These are phyloP conservation scores for Octodon degus DNA, from an alignment of 2,113 vertebrate species.

Conservation along the genomic window DNA sequence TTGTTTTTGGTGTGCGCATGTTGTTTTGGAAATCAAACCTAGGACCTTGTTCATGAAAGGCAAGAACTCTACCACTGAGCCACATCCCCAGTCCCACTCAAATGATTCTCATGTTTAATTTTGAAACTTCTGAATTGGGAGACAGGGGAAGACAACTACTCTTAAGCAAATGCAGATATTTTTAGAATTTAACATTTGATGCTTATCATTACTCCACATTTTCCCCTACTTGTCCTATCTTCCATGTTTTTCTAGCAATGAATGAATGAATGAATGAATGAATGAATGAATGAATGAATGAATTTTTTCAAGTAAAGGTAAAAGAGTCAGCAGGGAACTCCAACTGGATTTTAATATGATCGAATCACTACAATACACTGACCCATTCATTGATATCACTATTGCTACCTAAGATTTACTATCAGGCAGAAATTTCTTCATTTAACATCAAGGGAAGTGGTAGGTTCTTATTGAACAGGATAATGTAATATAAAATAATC, in stretches of 20 bases:
- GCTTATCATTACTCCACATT: background rate
- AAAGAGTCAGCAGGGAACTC: background rate
- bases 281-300: background rate
- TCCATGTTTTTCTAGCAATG: slow-evolving; percentile 40
- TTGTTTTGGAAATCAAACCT: background rate
- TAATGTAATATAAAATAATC: slow-evolving; percentile 43
- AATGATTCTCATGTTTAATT: background rate
- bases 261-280: background rate
- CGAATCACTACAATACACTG: background rate
- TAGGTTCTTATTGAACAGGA: slow-evolving; percentile 22
- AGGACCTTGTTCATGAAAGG: background rate
- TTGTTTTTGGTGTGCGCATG: background rate
- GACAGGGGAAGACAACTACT: background rate
- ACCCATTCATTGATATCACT: background rate
- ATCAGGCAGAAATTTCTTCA: background rate
- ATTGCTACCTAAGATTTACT: background rate
- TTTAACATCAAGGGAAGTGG: background rate
- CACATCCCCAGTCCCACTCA: background rate
- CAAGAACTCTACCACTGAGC: background rate
- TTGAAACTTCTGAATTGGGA: slow-evolving; percentile 3
- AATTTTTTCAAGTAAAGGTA: background rate
- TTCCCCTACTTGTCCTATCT: background rate
- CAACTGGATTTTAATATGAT: background rate
- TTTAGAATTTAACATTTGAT: background rate
- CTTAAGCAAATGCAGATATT: background rate